Evolutionary conservation across 1,140 invertebrate species (phyloP), one percentile per base, ranked within the genome.

Genomic region (Cherax quadricarinatus): DNA sequence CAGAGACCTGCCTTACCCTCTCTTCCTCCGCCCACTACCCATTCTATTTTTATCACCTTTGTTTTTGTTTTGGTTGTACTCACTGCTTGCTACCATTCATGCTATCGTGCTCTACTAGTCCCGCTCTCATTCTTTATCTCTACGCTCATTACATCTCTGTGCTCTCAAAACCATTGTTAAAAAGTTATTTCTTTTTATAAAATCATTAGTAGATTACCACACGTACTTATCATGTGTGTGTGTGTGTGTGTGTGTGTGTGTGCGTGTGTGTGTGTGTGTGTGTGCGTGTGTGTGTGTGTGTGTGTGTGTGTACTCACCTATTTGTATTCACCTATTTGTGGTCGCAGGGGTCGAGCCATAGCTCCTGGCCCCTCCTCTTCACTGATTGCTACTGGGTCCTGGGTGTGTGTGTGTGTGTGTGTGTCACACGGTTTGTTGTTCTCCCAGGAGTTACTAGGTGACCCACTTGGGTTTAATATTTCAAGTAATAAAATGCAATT

Each of bases 11-110:
- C 70, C 70, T 75, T 30, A 6, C 70, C 9, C 70, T 75, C 70
- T 30, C 70, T 75, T 75, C 70, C 70, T 75, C 70, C 7, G 24
- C 24, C 70, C n/a, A 30, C 70, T n/a, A 30, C 70, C n/a, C 70
- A 75, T 75, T 75, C 70, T 75, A 75, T 75, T 75, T 75, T 75
- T 75, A 75, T 30, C 70, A 30, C 70, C n/a, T 75, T 30, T 30
- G 70, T 75, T 75, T 30, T 75, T 75, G 70, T 75, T 9, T 30
- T 9, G 70, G 70, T 21, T 30, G 70, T 75, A 75, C 70, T 21
- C 66, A 18, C 16, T 30, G n/a, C n/a, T 24, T 21, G 70, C n/a
- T 30, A 66, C 21, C 21, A 66, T 66, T 21, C 62, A 66, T 57
- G 53, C 53, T 21, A 14, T 70, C 66, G 5, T n/a, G 21, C 18